phyloP scores from a whole-genome alignment of 2,113 vertebrate genomes.

The Catharus minimus region DNA sequence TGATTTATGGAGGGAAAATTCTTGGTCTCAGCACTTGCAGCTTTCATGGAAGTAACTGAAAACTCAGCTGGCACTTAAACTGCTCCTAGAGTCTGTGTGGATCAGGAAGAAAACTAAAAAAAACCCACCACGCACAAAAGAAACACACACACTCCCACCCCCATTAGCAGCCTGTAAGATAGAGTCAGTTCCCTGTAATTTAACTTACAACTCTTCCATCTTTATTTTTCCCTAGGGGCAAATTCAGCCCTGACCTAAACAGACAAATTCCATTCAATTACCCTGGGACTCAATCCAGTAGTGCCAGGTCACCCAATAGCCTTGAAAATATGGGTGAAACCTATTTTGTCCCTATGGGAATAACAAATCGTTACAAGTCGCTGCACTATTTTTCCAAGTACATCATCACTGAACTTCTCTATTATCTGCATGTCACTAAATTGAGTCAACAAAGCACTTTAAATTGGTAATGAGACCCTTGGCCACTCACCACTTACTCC shows the following conservation, averaged over 20 bases:
- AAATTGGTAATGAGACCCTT: conserved; percentile 12
- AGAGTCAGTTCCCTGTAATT: neutral
- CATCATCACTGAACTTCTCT: conserved; percentile 7
- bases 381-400: neutral
- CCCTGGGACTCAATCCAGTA: neutral
- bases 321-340: conserved; percentile 22
- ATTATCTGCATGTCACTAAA: neutral
- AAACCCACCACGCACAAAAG: neutral
- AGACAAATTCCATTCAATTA: conserved; percentile 27
- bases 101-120: neutral
- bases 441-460: neutral
- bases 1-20: neutral
- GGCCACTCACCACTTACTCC: neutral
- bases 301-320: neutral
- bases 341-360: neutral
- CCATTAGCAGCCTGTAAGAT: neutral
- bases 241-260: conserved; percentile 37
- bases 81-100: neutral
- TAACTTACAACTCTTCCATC: neutral
- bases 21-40: neutral
- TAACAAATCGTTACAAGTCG: neutral
- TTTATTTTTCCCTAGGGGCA: neutral
- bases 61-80: neutral
- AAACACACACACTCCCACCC: neutral
- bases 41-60: neutral